These are phyloP conservation scores for Yponomeuta plumbellus DNA, from an alignment of 2,888 invertebrate genomes.

Conservation along the genomic window DNA sequence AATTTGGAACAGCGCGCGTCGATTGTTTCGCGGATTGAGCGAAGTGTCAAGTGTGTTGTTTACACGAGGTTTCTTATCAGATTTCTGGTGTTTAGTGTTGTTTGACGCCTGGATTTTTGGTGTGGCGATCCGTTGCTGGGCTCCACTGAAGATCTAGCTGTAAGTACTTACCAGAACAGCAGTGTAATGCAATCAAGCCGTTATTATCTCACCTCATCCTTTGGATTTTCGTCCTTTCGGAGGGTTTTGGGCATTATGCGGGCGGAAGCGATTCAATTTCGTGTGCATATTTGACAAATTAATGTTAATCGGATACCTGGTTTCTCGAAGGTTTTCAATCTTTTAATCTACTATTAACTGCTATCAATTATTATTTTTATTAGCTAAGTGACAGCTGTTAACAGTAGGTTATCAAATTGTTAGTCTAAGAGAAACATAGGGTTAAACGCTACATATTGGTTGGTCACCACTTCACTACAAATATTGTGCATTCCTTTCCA, in stretches of 20 bases:
- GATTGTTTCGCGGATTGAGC: constrained; percentile 1
- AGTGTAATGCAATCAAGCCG: not conserved
- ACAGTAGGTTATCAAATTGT: too few species aligned
- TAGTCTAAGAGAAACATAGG: too few species aligned
- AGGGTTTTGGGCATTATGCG: not conserved
- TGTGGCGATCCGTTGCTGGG: constrained; percentile 3
- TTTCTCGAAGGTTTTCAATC: too few species aligned
- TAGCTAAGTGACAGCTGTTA: too few species aligned
- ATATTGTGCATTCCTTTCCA: too few species aligned
- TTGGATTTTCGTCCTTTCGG: not conserved
- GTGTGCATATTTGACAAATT: not conserved
- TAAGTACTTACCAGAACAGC: not conserved
- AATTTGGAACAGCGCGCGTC: constrained; percentile 16
- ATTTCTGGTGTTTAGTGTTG: constrained; percentile 17
- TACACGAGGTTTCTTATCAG: constrained; percentile 12
- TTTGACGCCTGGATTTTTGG: constrained; percentile 8
- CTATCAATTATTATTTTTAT: too few species aligned
- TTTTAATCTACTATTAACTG: too few species aligned
- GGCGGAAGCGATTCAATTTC: not conserved
- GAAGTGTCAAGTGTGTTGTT: constrained; percentile 17
- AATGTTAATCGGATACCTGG: not conserved
- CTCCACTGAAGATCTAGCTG: not conserved
- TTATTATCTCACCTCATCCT: not conserved
- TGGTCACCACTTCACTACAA: too few species aligned
- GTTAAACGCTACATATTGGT: too few species aligned